A percentile compares a stretch with the other conserved stretches of the same genome.
Evolutionary conservation across 2,113 vertebrate genomes (phyloP).

Genomic region (Ceyx margarethae): DNA sequence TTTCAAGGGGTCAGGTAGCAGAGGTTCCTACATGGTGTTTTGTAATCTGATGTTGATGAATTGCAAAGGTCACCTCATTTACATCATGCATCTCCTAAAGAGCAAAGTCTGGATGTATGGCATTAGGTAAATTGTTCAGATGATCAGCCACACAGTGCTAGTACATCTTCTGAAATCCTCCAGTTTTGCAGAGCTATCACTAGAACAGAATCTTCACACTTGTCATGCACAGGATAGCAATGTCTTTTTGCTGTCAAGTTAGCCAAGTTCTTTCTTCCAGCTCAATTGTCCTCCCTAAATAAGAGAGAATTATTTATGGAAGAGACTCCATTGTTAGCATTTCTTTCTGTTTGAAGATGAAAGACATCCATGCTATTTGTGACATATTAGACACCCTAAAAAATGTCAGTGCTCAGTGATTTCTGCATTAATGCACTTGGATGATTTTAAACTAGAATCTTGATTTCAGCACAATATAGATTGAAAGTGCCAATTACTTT

Average conservation of each 20-base stretch:
- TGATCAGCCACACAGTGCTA: background rate
- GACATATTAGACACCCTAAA: background rate
- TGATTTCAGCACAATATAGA: background rate
- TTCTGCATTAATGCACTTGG: background rate
- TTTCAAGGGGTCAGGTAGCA: background rate
- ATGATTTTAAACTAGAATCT: background rate
- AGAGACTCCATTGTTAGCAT: background rate
- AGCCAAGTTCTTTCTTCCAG: slow-evolving; percentile 27
- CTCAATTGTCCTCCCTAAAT: slow-evolving; percentile 19
- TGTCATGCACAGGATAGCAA: background rate
- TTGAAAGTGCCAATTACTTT: background rate
- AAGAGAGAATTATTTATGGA: slow-evolving; percentile 54
- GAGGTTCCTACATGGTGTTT: background rate
- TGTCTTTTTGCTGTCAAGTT: slow-evolving; percentile 28
- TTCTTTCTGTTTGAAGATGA: slow-evolving; percentile 24
- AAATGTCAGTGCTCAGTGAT: background rate
- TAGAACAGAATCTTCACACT: background rate
- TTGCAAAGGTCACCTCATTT: background rate
- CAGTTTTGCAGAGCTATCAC: background rate
- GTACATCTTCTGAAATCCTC: background rate
- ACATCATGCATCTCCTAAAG: background rate
- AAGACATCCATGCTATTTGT: background rate
- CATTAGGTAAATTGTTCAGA: background rate
- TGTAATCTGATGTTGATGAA: background rate
- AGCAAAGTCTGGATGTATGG: background rate